These are phyloP conservation scores for Holocentrus rufus DNA, from an alignment of 2,797 vertebrate species.

Conservation along the genomic window DNA sequence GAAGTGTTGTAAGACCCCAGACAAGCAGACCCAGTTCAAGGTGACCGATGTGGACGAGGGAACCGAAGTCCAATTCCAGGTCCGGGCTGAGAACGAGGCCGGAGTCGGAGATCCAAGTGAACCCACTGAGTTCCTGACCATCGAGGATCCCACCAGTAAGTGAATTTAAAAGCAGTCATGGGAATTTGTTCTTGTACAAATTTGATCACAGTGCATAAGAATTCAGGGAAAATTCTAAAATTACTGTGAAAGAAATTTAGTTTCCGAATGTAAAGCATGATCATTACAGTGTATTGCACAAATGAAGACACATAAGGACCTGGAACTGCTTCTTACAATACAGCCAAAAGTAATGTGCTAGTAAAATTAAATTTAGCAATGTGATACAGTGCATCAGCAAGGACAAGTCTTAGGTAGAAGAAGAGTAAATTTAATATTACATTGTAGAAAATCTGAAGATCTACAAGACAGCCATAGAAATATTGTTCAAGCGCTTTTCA, in stretches of 20 bases:
- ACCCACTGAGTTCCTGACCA: constrained; percentile 90
- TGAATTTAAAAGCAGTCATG: constrained; percentile 4
- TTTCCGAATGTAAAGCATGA: no score
- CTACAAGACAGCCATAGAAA: not conserved
- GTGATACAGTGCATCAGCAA: not conserved
- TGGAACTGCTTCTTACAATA: no score
- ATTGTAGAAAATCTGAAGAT: not conserved
- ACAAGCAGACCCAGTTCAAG: constrained; percentile 90
- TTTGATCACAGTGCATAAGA: not conserved
- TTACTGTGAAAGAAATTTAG: no score
- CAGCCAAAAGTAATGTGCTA: no score
- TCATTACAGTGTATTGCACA: no score
- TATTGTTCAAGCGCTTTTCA: not conserved
- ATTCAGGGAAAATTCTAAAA: no score
- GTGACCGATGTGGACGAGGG: constrained; percentile 98
- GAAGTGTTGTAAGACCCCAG: constrained; percentile 96
- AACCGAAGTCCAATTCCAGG: constrained; percentile 97
- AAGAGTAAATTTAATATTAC: not conserved
- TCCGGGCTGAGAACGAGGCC: constrained; percentile 98
- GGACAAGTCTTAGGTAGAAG: not conserved
- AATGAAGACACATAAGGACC: no score
- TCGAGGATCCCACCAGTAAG: constrained; percentile 95
- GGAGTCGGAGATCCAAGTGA: constrained; percentile 96
- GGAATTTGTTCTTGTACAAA: not conserved
- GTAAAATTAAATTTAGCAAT: not conserved